phyloP scores from a whole-genome alignment of 1,140 invertebrate genomes.

The Cotesia chilonis region DNA sequence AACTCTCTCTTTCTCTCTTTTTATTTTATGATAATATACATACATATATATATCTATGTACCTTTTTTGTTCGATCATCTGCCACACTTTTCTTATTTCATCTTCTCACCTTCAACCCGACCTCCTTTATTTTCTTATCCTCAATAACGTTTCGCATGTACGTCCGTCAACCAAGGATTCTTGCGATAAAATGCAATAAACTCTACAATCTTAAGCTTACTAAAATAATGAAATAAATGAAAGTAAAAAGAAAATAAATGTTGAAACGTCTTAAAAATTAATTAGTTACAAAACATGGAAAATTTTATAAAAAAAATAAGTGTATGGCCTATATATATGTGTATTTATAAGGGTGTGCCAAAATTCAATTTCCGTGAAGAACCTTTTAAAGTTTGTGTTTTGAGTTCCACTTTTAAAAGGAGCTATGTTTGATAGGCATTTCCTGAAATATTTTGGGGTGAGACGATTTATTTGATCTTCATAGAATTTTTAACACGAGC shows the following conservation, averaged over 20 bases:
- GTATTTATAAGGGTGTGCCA: too few relatives aligned
- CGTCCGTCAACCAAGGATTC: background rate
- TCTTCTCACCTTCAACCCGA: background rate
- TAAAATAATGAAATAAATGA: slow-evolving; percentile 2
- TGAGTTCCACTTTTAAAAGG: too few relatives aligned
- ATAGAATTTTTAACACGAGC: too few relatives aligned
- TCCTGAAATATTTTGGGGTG: too few relatives aligned
- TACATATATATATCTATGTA: background rate
- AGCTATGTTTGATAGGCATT: too few relatives aligned
- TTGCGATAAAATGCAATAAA: background rate
- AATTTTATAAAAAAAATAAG: background rate
- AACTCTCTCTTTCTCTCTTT: background rate
- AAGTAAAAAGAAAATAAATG: slow-evolving; percentile 32
- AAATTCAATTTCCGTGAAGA: too few relatives aligned
- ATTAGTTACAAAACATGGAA: background rate
- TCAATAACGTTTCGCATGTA: background rate
- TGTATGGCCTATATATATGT: too few relatives aligned
- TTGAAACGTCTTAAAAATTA: background rate
- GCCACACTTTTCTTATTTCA: slow-evolving; percentile 2
- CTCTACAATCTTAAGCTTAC: too few relatives aligned
- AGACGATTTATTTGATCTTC: too few relatives aligned
- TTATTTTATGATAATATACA: background rate
- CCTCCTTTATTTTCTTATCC: slow-evolving; percentile 6
- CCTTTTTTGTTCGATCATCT: background rate
- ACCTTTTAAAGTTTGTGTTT: too few relatives aligned